phyloP scores from a whole-genome alignment of 1,140 invertebrate genomes.

The Maniola jurtina region DNA sequence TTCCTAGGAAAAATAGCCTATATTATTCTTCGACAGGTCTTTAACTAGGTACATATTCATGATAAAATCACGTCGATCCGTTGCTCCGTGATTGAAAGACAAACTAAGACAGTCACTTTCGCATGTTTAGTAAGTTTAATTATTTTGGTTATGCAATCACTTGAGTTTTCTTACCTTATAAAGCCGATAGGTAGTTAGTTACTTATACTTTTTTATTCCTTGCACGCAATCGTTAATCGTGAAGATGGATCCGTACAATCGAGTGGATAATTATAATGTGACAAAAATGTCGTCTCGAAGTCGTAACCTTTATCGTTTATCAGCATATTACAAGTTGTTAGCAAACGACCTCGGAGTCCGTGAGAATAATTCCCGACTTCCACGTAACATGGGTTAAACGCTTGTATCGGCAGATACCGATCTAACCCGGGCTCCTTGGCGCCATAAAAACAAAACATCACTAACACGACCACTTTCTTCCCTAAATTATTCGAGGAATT shows the following conservation, averaged over 20 bases:
- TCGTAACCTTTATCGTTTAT: slow-evolving; percentile 30
- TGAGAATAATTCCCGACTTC: slow-evolving; percentile 70
- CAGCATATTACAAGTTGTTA: slow-evolving; percentile 66
- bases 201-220: too few species aligned
- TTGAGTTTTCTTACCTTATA: too few species aligned
- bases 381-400: slow-evolving; percentile 76
- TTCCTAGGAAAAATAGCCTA: too few species aligned
- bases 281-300: slow-evolving; percentile 23
- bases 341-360: slow-evolving; percentile 50
- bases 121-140: too few species aligned
- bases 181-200: neutral
- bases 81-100: too few species aligned
- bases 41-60: too few species aligned
- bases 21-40: too few species aligned
- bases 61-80: too few species aligned
- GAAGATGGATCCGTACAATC: slow-evolving; percentile 4
- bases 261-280: slow-evolving; percentile 16
- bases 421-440: slow-evolving; percentile 73
- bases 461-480: slow-evolving; percentile 75
- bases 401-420: slow-evolving; percentile 75
- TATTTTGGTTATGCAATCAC: too few species aligned
- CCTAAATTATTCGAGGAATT: slow-evolving; percentile 77
- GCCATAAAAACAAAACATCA: slow-evolving; percentile 77
- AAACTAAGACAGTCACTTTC: too few species aligned
- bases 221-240: neutral